These are phyloP conservation scores for Hystrix cristata DNA, from an alignment of 2,113 vertebrate genomes.

Conservation along the genomic window DNA sequence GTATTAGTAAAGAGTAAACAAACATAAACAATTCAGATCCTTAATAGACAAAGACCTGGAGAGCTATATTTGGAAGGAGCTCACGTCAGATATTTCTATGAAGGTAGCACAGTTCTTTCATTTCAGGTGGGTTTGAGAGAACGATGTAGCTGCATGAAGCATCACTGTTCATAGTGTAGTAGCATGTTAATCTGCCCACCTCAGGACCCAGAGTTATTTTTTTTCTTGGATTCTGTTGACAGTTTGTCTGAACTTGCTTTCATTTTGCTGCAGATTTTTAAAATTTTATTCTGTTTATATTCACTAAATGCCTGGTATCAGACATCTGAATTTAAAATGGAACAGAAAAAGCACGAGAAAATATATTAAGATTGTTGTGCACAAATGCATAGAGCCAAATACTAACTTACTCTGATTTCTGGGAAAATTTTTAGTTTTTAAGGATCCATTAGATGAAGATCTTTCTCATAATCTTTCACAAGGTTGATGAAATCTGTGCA, in stretches of 20 bases:
- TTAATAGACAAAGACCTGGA: background rate
- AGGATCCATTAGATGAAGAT: slow-evolving; percentile 35
- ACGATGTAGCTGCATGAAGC: background rate
- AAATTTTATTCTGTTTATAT: background rate
- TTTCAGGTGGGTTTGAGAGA: slow-evolving; percentile 8
- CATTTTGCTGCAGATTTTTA: background rate
- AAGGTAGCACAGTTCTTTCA: background rate
- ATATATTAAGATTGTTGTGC: slow-evolving; percentile 19
- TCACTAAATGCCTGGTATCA: background rate
- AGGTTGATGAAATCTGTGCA: slow-evolving; percentile 99
- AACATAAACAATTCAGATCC: slow-evolving; percentile 8
- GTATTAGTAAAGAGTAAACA: slow-evolving; percentile 43
- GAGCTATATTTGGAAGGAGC: background rate
- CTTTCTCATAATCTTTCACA: slow-evolving; percentile 57
- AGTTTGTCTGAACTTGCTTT: slow-evolving; percentile 41
- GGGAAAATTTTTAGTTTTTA: slow-evolving; percentile 15
- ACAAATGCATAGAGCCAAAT: background rate
- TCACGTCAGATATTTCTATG: slow-evolving; percentile 15
- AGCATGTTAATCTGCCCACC: background rate
- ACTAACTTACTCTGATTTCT: slow-evolving; percentile 51
- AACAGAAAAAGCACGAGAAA: background rate
- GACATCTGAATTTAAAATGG: slow-evolving; percentile 36
- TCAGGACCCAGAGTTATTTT: background rate
- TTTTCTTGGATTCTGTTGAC: background rate
- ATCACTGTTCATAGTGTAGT: background rate